phyloP scores from a whole-genome alignment of 2,797 vertebrate genomes.

The Pristis pectinata region DNA sequence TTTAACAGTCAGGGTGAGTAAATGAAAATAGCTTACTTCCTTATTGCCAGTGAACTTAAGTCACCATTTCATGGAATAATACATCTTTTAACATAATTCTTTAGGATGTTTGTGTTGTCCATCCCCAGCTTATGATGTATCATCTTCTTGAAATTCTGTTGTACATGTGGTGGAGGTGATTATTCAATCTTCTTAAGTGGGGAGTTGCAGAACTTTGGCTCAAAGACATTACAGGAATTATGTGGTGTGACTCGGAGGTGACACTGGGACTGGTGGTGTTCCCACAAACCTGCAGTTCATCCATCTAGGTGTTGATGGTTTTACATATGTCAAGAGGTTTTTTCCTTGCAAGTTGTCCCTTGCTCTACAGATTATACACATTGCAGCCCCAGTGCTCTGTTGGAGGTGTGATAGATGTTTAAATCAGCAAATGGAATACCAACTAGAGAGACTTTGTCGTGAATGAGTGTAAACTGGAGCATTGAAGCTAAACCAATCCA shows the following conservation, averaged over 20 bases:
- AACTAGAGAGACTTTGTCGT: background rate
- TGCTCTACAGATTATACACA: background rate
- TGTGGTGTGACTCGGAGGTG: background rate
- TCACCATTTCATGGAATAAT: background rate
- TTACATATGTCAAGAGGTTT: background rate
- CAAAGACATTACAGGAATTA: background rate
- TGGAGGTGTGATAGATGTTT: background rate
- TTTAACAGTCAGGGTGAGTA: background rate
- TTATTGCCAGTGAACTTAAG: background rate
- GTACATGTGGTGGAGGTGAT: too few species aligned
- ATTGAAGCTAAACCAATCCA: background rate
- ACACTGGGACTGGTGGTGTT: background rate
- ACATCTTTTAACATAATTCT: background rate
- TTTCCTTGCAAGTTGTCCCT: background rate
- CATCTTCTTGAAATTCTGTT: background rate
- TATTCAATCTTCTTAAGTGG: background rate
- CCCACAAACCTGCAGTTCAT: background rate
- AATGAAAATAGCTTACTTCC: background rate
- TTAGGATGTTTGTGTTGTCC: background rate
- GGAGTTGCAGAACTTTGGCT: background rate
- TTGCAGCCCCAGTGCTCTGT: background rate
- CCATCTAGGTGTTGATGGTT: background rate
- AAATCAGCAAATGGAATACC: background rate
- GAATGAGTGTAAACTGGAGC: background rate
- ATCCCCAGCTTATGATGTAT: background rate